Evolutionary conservation across 2,888 invertebrate species (phyloP), one percentile per base, ranked within the genome.

Genomic region (Cordylochernes scorpioides): DNA sequence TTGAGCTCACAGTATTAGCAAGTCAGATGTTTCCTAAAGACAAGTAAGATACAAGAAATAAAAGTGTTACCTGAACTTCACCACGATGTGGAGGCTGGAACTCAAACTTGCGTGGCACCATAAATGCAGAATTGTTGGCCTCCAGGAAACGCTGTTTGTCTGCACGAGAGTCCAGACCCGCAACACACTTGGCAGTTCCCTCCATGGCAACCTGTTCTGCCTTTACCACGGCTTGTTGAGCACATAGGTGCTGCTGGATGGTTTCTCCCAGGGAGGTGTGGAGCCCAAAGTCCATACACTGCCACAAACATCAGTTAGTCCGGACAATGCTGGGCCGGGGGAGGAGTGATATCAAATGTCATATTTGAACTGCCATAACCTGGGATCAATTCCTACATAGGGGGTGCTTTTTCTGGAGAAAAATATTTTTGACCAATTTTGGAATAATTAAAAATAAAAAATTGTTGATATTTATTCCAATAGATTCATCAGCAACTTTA

Each of bases 281-380:
- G 59, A 80, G 82, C 18, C 88, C 88, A 49, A 84, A 72, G 60
- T 91, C 86, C 73, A 82, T 80, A 53, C 84, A 84, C 74, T 78
- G 71, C n/a, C n/a, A n/a, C n/a, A n/a, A n/a, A n/a, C n/a, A n/a
- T n/a, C n/a, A n/a, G n/a, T n/a, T n/a, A n/a, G n/a, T n/a, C n/a
- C n/a, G n/a, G n/a, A n/a, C n/a, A n/a, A n/a, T n/a, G n/a, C n/a
- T n/a, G n/a, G n/a, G n/a, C n/a, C n/a, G n/a, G n/a, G n/a, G n/a
- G n/a, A n/a, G n/a, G n/a, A n/a, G n/a, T n/a, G n/a, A n/a, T n/a
- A n/a, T n/a, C n/a, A n/a, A n/a, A n/a, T n/a, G n/a, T n/a, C n/a
- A n/a, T n/a, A n/a, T n/a, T n/a, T n/a, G n/a, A n/a, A n/a, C n/a
- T n/a, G n/a, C n/a, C n/a, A n/a, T n/a, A n/a, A n/a, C n/a, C n/a